Percentiles rank a stretch among this genome's conserved stretches.
Evolutionary conservation across 64 coral and sea anemone genomes (phyloP).

Genomic region (Porites lutea): DNA sequence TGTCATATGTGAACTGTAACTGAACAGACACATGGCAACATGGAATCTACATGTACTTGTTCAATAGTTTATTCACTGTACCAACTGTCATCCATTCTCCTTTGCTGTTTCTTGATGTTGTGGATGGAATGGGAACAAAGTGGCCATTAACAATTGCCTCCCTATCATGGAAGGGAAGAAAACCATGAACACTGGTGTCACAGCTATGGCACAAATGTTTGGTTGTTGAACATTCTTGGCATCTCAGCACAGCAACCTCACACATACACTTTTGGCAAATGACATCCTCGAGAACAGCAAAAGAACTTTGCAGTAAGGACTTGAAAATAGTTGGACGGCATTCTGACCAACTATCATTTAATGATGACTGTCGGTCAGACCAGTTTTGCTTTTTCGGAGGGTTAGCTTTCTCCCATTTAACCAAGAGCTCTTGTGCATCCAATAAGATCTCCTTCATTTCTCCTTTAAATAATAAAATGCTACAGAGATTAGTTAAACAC

Average conservation of each 20-base stretch:
- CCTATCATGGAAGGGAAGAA: slow-evolving; percentile 58
- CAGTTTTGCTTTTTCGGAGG: slow-evolving; percentile 35
- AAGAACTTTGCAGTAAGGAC: not conserved
- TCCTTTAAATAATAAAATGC: slow-evolving; percentile 14
- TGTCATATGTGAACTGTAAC: too few species aligned
- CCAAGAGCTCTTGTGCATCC: slow-evolving; percentile 16
- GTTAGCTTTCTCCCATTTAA: slow-evolving; percentile 3
- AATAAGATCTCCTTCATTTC: slow-evolving; percentile 58
- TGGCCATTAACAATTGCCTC: slow-evolving; percentile 43
- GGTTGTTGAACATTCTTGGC: not conserved
- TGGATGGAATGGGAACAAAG: slow-evolving; percentile 45
- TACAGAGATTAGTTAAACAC: too few species aligned
- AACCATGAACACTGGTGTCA: slow-evolving; percentile 27
- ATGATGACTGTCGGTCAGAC: slow-evolving; percentile 30
- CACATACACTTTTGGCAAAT: slow-evolving; percentile 44
- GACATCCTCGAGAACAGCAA: slow-evolving; percentile 33
- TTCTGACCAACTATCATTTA: slow-evolving; percentile 38
- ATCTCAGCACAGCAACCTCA: slow-evolving; percentile 18
- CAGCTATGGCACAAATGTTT: slow-evolving; percentile 40
- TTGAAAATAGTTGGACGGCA: slow-evolving; percentile 10
- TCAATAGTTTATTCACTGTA: too few species aligned
- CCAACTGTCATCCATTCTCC: not conserved
- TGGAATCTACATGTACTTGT: too few species aligned
- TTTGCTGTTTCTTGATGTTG: slow-evolving; percentile 35
- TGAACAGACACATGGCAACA: too few species aligned